Base-by-base conservation (phyloP, 1,140 invertebrate genomes). In the Oncopodura yosiiana region DNA sequence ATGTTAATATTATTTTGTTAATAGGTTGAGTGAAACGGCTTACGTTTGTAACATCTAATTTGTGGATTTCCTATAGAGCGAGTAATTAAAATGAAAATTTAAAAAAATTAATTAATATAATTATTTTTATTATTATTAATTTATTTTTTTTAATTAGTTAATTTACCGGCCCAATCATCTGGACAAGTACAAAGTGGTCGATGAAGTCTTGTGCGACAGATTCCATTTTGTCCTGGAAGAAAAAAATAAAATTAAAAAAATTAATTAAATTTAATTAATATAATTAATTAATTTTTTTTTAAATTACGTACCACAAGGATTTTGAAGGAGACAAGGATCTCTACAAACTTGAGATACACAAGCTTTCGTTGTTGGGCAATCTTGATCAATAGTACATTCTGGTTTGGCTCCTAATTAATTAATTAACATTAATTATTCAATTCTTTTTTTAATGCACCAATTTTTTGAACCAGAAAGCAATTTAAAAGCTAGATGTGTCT, bases 11-110 rank as follows among this genome's bases (percentile, higher is more conserved):
- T 5, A 24, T 41, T n/a, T n/a, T n/a, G n/a, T n/a, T n/a, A 24
- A 57, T 36, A 3, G 8, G 1, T 37, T 42, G 27, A 30, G 19
- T 26, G 24, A 19, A 5, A 41, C n/a, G 57, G 77, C 80, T 79
- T 79, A 90, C 87, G 84, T 78, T 83, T 87, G 69, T 85, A 90
- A 65, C 89, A 94, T 62, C 81, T 75, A 6, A 81, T 68, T 70
- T 89, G 81, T 29, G 90, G 88, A 71, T 94, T 84, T 60, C 90
- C n/a, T n/a, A n/a, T n/a, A n/a, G n/a, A n/a, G n/a, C n/a, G n/a
- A n/a, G n/a, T n/a, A n/a, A n/a, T n/a, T n/a, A n/a, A n/a, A n/a
- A n/a, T n/a, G n/a, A n/a, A n/a, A n/a, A n/a, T n/a, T n/a, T n/a
- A n/a, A n/a, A n/a, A n/a, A n/a, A n/a, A n/a, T n/a, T n/a, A n/a